Percentiles rank a stretch among this genome's conserved stretches.
Evolutionary conservation across 1,140 invertebrate genomes (phyloP).

Genomic region (Orius laevigatus): DNA sequence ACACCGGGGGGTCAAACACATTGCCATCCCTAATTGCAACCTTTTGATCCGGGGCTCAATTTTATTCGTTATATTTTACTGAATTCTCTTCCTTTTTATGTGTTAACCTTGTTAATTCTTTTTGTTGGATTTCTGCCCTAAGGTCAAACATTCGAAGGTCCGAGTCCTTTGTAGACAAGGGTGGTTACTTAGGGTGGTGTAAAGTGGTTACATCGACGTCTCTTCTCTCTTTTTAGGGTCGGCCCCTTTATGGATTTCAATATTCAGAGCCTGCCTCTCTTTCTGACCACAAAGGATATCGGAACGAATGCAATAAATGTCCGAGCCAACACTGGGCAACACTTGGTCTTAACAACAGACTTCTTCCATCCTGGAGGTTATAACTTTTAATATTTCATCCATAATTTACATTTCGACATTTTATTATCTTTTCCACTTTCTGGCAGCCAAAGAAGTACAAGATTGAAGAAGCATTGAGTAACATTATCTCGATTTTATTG

Average conservation of each 20-base stretch:
- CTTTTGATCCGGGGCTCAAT: too few relatives aligned
- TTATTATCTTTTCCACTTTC: too few relatives aligned
- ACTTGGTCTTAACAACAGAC: background rate
- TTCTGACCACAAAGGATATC: constrained; percentile 1
- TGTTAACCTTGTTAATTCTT: constrained; percentile 2
- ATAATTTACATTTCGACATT: too few relatives aligned
- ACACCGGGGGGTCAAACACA: too few relatives aligned
- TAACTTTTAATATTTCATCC: too few relatives aligned
- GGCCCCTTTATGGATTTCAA: constrained; percentile 1
- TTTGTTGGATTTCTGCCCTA: background rate
- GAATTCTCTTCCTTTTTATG: background rate
- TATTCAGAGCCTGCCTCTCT: background rate
- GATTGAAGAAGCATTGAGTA: too few relatives aligned
- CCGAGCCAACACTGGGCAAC: background rate
- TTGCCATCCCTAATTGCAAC: too few relatives aligned
- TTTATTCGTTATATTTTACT: too few relatives aligned
- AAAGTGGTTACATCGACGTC: background rate
- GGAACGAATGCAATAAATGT: constrained; percentile 1
- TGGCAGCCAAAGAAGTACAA: too few relatives aligned
- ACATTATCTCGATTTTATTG: too few relatives aligned
- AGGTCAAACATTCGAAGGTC: background rate
- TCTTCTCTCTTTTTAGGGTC: background rate
- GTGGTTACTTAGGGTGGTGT: background rate
- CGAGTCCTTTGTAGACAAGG: background rate
- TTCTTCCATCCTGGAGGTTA: too few relatives aligned